These are phyloP conservation scores for Rostratula benghalensis DNA, from an alignment of 2,113 vertebrate genomes.

Conservation along the genomic window DNA sequence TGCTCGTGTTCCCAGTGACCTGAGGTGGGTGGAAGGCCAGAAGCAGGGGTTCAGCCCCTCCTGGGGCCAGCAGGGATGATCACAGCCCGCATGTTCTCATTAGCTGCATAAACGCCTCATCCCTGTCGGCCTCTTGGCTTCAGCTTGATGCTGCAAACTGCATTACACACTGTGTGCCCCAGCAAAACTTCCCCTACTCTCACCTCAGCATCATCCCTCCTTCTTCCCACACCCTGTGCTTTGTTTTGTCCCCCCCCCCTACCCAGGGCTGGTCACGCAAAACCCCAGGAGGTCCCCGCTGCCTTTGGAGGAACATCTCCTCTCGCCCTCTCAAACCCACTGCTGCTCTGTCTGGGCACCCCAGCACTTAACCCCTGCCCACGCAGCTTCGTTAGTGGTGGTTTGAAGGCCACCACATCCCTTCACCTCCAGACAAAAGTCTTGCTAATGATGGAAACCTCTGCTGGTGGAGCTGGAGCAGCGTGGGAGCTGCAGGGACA, in stretches of 20 bases:
- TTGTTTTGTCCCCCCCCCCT: not conserved
- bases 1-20: accelerated
- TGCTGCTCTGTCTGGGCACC: not conserved
- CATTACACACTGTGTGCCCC: accelerated
- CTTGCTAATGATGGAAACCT: not conserved
- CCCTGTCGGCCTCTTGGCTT: not conserved
- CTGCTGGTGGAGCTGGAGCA: not conserved
- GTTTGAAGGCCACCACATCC: accelerated
- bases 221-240: accelerated
- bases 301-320: accelerated
- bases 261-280: accelerated
- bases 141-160: not conserved
- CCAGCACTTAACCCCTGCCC: not conserved
- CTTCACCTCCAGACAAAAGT: not conserved
- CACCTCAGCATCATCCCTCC: not conserved
- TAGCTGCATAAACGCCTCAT: accelerated
- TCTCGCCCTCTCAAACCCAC: accelerated
- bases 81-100: not conserved
- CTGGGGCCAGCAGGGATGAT: not conserved
- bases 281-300: accelerated
- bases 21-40: not conserved
- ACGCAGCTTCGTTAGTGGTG: not conserved
- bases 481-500: not conserved
- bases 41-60: not conserved
- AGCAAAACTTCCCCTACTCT: not conserved